phyloP scores from a whole-genome alignment of 1,140 invertebrate species.

The Mactra quadrangularis region DNA sequence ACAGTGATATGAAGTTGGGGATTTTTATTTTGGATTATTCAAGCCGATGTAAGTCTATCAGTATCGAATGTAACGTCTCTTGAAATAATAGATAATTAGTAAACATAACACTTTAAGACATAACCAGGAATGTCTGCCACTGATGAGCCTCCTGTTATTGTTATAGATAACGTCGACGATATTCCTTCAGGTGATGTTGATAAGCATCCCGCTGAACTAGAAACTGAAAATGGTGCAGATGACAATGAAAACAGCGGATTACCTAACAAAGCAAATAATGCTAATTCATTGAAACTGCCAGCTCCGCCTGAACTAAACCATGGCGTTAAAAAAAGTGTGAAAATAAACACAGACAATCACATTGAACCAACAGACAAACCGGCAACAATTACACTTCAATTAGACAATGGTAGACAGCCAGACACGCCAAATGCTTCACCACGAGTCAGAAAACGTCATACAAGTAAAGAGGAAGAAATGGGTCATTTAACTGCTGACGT shows the following conservation, averaged over 20 bases:
- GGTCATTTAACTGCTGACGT: conserved; percentile 47
- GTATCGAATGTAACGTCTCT: too few species aligned
- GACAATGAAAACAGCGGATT: background rate
- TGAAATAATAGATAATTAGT: background rate
- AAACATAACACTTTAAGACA: too few species aligned
- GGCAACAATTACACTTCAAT: background rate
- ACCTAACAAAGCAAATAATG: background rate
- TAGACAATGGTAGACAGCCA: background rate
- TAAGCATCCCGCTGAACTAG: background rate
- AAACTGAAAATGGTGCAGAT: background rate
- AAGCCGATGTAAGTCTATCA: too few species aligned
- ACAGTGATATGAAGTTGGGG: too few species aligned
- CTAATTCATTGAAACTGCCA: background rate
- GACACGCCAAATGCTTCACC: background rate
- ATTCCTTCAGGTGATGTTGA: background rate
- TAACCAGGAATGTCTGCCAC: conserved; percentile 30
- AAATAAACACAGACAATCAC: too few species aligned
- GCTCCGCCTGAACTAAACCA: background rate
- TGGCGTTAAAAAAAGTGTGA: too few species aligned
- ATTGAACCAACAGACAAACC: background rate
- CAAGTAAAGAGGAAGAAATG: conserved; percentile 51
- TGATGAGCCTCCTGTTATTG: conserved; percentile 13
- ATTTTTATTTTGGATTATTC: too few species aligned
- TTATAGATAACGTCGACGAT: conserved; percentile 37
- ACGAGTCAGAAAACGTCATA: conserved; percentile 9